phyloP scores from a whole-genome alignment of 1,140 invertebrate species.

The Pemphigus obesinymphae region DNA sequence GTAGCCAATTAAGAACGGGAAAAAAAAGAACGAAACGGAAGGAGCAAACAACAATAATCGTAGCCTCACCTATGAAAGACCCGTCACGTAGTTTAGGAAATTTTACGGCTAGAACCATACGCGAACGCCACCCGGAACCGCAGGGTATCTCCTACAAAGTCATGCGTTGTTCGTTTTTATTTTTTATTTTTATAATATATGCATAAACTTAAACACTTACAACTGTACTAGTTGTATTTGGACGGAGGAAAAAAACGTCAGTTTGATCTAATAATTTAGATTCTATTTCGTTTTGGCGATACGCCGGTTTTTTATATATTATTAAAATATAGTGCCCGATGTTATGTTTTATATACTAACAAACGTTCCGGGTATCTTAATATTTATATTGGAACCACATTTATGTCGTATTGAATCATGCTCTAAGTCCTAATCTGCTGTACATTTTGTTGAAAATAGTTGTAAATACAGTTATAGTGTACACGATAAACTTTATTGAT shows the following conservation, averaged over 20 bases:
- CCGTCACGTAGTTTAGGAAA: background rate
- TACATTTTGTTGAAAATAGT: too few species aligned
- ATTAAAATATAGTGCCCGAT: background rate
- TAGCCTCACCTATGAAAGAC: background rate
- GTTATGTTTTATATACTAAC: too few species aligned
- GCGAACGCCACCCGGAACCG: background rate
- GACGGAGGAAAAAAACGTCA: background rate
- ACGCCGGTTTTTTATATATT: background rate
- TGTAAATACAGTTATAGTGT: too few species aligned
- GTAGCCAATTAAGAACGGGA: slow-evolving; percentile 18
- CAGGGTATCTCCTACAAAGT: background rate
- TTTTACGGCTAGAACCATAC: background rate
- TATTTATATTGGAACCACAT: too few species aligned
- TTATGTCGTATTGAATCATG: too few species aligned
- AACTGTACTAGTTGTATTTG: background rate
- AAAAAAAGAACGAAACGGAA: background rate
- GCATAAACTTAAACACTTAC: background rate
- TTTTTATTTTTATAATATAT: background rate
- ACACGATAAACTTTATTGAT: too few species aligned
- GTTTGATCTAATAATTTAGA: background rate
- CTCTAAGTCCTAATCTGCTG: too few species aligned
- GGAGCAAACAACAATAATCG: background rate
- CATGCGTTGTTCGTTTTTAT: background rate
- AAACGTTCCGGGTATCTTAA: too few species aligned
- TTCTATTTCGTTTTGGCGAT: background rate